phyloP scores from a whole-genome alignment of 2,888 invertebrate genomes.

The Heliothis peltigera region DNA sequence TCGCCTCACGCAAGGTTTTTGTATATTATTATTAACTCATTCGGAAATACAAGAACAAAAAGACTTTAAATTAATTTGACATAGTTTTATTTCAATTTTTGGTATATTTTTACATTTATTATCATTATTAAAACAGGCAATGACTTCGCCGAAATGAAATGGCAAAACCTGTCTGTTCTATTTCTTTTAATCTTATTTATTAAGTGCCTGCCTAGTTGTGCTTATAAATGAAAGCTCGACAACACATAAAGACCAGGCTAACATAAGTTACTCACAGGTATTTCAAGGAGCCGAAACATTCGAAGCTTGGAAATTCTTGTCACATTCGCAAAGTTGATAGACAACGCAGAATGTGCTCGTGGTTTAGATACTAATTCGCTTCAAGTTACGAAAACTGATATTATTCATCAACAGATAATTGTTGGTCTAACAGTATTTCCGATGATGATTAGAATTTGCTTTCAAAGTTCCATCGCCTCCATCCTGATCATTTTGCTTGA shows the following conservation, averaged over 20 bases:
- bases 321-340: constrained; percentile 38
- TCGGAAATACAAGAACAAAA: constrained; percentile 11
- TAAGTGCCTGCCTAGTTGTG: not conserved
- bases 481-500: not conserved
- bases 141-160: not conserved
- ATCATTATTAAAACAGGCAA: not conserved
- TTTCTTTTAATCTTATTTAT: not conserved
- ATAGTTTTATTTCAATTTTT: not conserved
- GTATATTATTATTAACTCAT: constrained; percentile 26
- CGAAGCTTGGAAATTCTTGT: constrained; percentile 28
- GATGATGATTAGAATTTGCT: not conserved
- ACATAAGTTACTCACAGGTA: constrained; percentile 22
- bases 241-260: constrained; percentile 5
- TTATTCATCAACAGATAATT: not conserved
- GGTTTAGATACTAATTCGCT: constrained; percentile 31
- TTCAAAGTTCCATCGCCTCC: constrained; percentile 1
- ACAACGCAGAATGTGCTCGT: constrained; percentile 30
- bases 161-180: not conserved
- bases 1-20: constrained; percentile 45
- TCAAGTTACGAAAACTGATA: constrained; percentile 10
- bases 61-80: not conserved
- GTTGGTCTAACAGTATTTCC: constrained; percentile 6
- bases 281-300: constrained; percentile 28
- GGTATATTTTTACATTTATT: not conserved
- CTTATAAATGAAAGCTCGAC: not conserved